Evolutionary conservation across 2,888 invertebrate genomes (phyloP).

Genomic region (Sminthurinus aureus): DNA sequence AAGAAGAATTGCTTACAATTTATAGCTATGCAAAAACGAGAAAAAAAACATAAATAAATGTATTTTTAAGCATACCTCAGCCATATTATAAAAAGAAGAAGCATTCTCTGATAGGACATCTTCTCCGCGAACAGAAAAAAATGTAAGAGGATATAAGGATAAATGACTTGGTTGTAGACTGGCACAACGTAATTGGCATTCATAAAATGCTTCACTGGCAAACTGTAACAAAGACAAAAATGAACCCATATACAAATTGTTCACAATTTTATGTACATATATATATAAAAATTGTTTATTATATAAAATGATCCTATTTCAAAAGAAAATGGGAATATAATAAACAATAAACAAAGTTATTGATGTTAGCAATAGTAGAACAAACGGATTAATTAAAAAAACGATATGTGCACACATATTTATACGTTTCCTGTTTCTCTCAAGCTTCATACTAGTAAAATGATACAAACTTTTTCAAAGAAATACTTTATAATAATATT

Average conservation of each 20-base stretch:
- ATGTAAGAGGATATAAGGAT: conserved; percentile 76
- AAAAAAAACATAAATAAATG: background rate
- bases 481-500: background rate
- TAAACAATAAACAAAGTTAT: background rate
- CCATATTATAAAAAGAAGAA: conserved; percentile 82
- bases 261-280: too few relatives aligned
- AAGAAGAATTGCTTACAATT: too few relatives aligned
- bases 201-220: conserved; percentile 82
- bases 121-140: conserved; percentile 77
- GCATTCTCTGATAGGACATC: conserved; percentile 75
- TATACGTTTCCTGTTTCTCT: background rate
- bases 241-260: background rate
- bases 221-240: conserved; percentile 64
- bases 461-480: background rate
- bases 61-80: conserved; percentile 73
- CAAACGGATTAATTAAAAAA: background rate
- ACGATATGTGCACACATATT: conserved; percentile 6
- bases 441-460: background rate
- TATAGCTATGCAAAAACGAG: too few relatives aligned
- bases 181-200: conserved; percentile 76
- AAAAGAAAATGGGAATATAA: too few relatives aligned
- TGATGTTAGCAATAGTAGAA: background rate
- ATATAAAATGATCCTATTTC: too few relatives aligned
- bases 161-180: conserved; percentile 76
- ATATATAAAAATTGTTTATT: too few relatives aligned